Conservation (phyloP, 2,888 invertebrate genomes). For the Smittia sp. region DNA sequence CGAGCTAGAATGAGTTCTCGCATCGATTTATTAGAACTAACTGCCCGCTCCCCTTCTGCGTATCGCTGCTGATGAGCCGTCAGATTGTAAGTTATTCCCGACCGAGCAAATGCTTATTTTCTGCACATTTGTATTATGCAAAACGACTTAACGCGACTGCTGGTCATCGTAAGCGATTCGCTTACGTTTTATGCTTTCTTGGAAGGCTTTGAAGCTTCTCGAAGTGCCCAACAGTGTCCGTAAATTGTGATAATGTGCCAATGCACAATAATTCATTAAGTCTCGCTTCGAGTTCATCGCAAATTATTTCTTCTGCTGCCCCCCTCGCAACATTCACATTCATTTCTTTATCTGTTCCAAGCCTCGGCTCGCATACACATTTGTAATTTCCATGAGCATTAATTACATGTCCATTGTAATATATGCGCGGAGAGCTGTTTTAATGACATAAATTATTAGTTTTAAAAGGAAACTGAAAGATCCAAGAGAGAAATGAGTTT, state of each 20-base stretch:
- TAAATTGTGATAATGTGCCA: constrained; percentile 7
- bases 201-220: too few species aligned
- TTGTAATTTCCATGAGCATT: background rate
- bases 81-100: too few species aligned
- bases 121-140: too few species aligned
- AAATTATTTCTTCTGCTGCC: background rate
- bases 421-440: background rate
- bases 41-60: too few species aligned
- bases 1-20: too few species aligned
- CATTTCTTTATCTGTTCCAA: background rate
- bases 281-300: background rate
- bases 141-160: too few species aligned
- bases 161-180: too few species aligned
- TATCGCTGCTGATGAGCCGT: too few species aligned
- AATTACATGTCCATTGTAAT: constrained; percentile 20
- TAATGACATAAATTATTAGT: constrained; percentile 12
- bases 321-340: background rate
- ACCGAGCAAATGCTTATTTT: too few species aligned
- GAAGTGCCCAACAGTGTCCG: background rate
- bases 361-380: background rate
- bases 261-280: constrained; percentile 15
- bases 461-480: background rate
- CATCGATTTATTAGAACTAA: too few species aligned
- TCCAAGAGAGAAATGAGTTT: constrained; percentile 3
- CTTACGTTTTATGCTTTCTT: too few species aligned